Evolutionary conservation across 2,888 invertebrate genomes (phyloP).

Genomic region (Cerceris rybyensis): DNA sequence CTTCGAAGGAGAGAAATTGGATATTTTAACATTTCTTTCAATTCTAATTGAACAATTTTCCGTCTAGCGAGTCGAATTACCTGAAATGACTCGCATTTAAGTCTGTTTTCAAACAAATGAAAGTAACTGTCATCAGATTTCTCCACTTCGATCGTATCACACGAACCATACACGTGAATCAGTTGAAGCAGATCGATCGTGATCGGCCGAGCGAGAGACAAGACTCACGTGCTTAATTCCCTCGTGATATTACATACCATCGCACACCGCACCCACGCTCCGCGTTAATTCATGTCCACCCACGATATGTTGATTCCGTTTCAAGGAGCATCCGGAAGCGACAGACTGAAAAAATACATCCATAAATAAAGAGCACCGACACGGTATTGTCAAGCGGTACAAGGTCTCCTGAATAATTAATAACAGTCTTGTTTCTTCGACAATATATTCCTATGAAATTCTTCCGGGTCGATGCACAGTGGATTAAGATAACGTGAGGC

Average conservation of each 20-base stretch:
- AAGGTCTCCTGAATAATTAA: constrained; percentile 66
- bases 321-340: constrained; percentile 36
- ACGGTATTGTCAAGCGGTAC: constrained; percentile 30
- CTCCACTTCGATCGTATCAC: background rate
- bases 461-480: constrained; percentile 32
- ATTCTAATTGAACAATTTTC: too few species aligned
- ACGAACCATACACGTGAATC: too few species aligned
- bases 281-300: constrained; percentile 36
- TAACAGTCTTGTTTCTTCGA: constrained; percentile 14
- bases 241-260: constrained; percentile 26
- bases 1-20: too few species aligned
- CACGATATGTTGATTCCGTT: constrained; percentile 24
- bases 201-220: constrained; percentile 21
- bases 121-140: constrained; percentile 5
- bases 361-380: constrained; percentile 14
- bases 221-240: constrained; percentile 13
- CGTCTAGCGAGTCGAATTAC: too few species aligned
- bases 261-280: constrained; percentile 29
- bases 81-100: background rate
- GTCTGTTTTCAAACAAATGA: too few species aligned
- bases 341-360: constrained; percentile 4
- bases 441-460: constrained; percentile 19
- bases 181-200: constrained; percentile 22
- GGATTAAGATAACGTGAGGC: background rate
- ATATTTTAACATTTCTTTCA: too few species aligned